Percentiles rank a stretch among this genome's conserved stretches.
Evolutionary conservation across 2,113 vertebrate genomes (phyloP).

Genomic region (Petaurus breviceps): DNA sequence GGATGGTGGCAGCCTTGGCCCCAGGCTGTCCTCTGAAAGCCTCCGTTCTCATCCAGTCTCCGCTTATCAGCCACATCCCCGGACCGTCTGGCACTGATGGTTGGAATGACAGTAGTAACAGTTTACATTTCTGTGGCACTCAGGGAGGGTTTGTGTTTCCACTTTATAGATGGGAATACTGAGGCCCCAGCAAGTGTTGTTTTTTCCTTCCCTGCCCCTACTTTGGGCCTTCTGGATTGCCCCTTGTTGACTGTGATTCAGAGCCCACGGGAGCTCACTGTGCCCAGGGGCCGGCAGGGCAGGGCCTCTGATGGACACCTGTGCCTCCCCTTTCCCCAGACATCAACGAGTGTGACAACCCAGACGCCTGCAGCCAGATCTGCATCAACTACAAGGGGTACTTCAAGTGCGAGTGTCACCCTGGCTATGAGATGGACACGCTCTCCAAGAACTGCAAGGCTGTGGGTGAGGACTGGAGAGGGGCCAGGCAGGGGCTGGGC

Average conservation of each 20-base stretch:
- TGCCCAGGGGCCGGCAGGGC: slow-evolving; percentile 76
- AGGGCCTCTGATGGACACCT: slow-evolving; percentile 71
- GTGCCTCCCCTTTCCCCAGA: slow-evolving; percentile 85
- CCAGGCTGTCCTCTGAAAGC: too few relatives aligned
- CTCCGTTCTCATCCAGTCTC: too few relatives aligned
- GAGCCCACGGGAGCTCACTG: fast-evolving
- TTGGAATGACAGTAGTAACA: too few relatives aligned
- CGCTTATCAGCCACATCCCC: too few relatives aligned
- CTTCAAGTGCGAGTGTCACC: slow-evolving; percentile 97
- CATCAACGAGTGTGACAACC: slow-evolving; percentile 98
- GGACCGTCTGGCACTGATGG: too few relatives aligned
- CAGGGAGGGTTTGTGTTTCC: neutral
- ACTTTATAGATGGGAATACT: neutral
- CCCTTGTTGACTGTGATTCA: neutral
- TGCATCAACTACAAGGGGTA: slow-evolving; percentile 99
- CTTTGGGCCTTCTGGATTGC: too few relatives aligned
- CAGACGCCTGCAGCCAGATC: slow-evolving; percentile 97
- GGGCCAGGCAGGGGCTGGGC: too few relatives aligned
- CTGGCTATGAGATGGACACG: slow-evolving; percentile 97
- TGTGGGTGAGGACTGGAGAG: slow-evolving; percentile 88
- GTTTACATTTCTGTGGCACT: neutral
- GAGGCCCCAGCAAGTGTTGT: neutral
- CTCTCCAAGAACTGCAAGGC: slow-evolving; percentile 97
- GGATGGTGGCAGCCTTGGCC: too few relatives aligned
- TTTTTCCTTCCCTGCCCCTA: too few relatives aligned